Evolutionary conservation across 2,797 vertebrate species (phyloP).

Genomic region (Chaenodraco wilsoni): DNA sequence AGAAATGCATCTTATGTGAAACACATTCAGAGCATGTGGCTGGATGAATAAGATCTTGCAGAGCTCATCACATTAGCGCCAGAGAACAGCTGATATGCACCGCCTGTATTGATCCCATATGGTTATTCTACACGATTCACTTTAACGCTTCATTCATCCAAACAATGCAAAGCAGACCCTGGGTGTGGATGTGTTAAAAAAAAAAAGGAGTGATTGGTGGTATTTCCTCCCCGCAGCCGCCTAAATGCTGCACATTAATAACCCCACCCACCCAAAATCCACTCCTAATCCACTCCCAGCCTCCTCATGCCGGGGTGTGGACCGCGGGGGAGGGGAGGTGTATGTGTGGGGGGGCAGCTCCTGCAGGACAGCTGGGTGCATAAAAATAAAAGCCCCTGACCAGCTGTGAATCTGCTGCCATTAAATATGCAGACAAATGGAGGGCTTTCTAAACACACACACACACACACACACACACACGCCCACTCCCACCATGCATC

Average conservation of each 20-base stretch:
- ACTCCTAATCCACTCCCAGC: constrained; percentile 44
- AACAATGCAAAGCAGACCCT: constrained; percentile 23
- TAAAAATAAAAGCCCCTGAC: constrained; percentile 84
- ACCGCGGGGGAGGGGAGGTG: constrained; percentile 7
- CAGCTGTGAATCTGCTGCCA: too few species aligned
- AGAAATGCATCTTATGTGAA: background rate
- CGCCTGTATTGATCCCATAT: constrained; percentile 30
- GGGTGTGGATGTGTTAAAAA: constrained; percentile 51
- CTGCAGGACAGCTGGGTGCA: constrained; percentile 83
- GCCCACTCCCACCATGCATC: too few species aligned
- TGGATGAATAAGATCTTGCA: background rate
- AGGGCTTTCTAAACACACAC: too few species aligned
- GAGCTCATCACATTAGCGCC: background rate
- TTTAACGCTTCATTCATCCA: constrained; percentile 27
- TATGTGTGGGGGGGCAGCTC: constrained; percentile 22
- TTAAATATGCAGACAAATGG: too few species aligned
- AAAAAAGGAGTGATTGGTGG: constrained; percentile 37
- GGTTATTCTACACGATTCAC: background rate
- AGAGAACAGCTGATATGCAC: constrained; percentile 33
- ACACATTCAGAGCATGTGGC: constrained; percentile 5
- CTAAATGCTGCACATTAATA: constrained; percentile 36
- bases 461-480: too few species aligned
- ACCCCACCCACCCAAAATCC: constrained; percentile 42
- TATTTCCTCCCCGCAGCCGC: constrained; percentile 27
- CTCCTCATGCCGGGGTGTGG: constrained; percentile 55